phyloP scores from a whole-genome alignment of 2,888 invertebrate species.

The Aleiodes leptofemur region DNA sequence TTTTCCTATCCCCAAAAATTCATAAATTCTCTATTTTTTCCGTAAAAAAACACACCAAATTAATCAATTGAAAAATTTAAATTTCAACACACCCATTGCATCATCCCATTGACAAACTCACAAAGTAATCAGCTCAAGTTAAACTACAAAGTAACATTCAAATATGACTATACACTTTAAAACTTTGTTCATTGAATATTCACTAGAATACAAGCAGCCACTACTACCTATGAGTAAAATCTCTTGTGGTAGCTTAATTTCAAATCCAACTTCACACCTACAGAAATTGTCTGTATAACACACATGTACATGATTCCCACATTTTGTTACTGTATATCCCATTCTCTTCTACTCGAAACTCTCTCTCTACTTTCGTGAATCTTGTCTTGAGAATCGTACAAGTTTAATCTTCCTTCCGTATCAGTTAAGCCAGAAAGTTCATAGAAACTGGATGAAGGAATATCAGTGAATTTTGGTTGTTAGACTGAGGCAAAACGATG shows the following conservation, averaged over 20 bases:
- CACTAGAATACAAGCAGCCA: constrained; percentile 21
- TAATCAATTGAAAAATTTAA: background rate
- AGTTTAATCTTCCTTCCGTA: constrained; percentile 20
- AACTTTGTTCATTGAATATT: constrained; percentile 19
- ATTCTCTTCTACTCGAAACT: background rate
- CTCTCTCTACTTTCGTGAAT: constrained; percentile 4
- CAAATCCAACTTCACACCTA: constrained; percentile 35
- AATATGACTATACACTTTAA: constrained; percentile 2
- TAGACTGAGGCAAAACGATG: background rate
- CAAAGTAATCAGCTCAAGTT: constrained; percentile 5
- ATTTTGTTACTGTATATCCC: constrained; percentile 8
- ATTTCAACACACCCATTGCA: background rate
- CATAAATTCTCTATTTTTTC: no score
- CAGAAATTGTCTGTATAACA: background rate
- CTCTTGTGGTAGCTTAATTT: constrained; percentile 38
- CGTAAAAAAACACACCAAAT: no score
- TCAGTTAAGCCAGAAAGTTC: constrained; percentile 26
- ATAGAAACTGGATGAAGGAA: constrained; percentile 3
- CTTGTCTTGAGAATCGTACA: constrained; percentile 19
- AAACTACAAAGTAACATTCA: background rate
- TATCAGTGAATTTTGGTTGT: constrained; percentile 16
- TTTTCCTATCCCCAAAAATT: no score
- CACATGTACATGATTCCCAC: constrained; percentile 1
- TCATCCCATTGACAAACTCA: background rate
- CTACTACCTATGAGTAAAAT: background rate